These are phyloP conservation scores for Scaptomyza caliginosa DNA, from an alignment of 2,888 invertebrate species.

Conservation along the genomic window DNA sequence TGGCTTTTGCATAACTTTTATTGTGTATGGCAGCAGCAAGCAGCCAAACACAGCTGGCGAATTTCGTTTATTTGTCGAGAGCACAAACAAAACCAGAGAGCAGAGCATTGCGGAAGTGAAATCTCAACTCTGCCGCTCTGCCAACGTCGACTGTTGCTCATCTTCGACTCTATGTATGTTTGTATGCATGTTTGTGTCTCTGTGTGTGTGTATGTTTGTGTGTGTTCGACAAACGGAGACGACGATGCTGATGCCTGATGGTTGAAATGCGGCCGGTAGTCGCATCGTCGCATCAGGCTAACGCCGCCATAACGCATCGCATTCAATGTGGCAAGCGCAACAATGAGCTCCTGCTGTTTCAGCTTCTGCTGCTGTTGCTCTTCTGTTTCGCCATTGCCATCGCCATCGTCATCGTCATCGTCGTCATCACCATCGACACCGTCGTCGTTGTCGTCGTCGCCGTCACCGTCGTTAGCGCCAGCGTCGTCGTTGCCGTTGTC, in stretches of 20 bases:
- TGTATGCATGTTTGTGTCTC: slow-evolving; percentile 19
- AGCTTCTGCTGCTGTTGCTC: slow-evolving; percentile 35
- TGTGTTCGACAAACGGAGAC: slow-evolving; percentile 22
- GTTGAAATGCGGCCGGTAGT: slow-evolving; percentile 77
- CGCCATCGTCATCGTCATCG: slow-evolving; percentile 7
- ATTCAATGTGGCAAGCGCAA: slow-evolving; percentile 81
- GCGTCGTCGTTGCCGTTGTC: slow-evolving; percentile 30
- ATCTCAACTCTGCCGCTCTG: slow-evolving; percentile 37
- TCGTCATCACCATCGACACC: slow-evolving; percentile 8
- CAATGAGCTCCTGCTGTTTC: slow-evolving; percentile 69
- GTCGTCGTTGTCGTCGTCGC: slow-evolving; percentile 4
- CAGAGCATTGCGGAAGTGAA: slow-evolving; percentile 63
- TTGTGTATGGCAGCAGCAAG: slow-evolving; percentile 52
- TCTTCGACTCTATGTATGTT: slow-evolving; percentile 46
- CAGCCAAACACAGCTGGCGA: slow-evolving; percentile 49
- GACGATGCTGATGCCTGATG: slow-evolving; percentile 66
- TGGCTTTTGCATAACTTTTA: slow-evolving; percentile 76
- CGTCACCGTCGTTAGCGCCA: not conserved
- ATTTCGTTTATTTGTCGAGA: slow-evolving; percentile 46
- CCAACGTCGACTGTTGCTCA: slow-evolving; percentile 73
- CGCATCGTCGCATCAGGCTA: slow-evolving; percentile 78
- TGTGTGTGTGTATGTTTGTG: slow-evolving; percentile 23
- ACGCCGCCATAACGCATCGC: slow-evolving; percentile 80
- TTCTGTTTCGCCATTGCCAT: slow-evolving; percentile 23
- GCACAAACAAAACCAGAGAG: slow-evolving; percentile 31